phyloP scores from a whole-genome alignment of 2,888 invertebrate genomes.

The Tuta absoluta region DNA sequence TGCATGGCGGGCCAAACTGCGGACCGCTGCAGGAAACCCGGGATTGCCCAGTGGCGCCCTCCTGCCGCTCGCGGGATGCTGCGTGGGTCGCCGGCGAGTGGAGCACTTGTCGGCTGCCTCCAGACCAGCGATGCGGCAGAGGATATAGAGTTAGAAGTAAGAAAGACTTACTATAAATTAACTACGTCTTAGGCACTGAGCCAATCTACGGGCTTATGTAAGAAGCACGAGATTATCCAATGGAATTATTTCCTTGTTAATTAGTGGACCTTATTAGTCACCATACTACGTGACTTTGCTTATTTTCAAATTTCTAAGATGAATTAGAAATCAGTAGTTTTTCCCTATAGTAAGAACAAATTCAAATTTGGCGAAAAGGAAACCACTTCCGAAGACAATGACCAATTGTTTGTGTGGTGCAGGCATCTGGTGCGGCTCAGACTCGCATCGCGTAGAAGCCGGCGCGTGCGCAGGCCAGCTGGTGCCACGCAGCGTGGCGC shows the following conservation, averaged over 20 bases:
- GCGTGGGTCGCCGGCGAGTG: slow-evolving; percentile 78
- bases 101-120: slow-evolving; percentile 76
- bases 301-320: no score
- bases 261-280: no score
- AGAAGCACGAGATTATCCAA: no score
- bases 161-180: slow-evolving; percentile 32
- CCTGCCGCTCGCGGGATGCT: slow-evolving; percentile 61
- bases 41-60: slow-evolving; percentile 70
- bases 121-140: slow-evolving; percentile 69
- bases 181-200: not conserved
- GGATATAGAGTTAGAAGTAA: slow-evolving; percentile 77
- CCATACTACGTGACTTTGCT: no score
- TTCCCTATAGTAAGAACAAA: no score
- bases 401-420: not conserved
- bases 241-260: no score
- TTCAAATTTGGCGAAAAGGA: no score
- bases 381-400: not conserved
- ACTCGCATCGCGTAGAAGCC: slow-evolving; percentile 67
- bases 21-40: slow-evolving; percentile 77
- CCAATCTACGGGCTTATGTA: no score
- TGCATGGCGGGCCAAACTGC: slow-evolving; percentile 76
- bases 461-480: slow-evolving; percentile 69
- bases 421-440: slow-evolving; percentile 74
- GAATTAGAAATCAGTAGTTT: no score
- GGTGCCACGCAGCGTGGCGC: slow-evolving; percentile 62